A percentile compares a stretch with the other conserved stretches of the same genome.
These are phyloP conservation scores for Strix aluco DNA, from an alignment of 2,113 vertebrate species.

Conservation along the genomic window DNA sequence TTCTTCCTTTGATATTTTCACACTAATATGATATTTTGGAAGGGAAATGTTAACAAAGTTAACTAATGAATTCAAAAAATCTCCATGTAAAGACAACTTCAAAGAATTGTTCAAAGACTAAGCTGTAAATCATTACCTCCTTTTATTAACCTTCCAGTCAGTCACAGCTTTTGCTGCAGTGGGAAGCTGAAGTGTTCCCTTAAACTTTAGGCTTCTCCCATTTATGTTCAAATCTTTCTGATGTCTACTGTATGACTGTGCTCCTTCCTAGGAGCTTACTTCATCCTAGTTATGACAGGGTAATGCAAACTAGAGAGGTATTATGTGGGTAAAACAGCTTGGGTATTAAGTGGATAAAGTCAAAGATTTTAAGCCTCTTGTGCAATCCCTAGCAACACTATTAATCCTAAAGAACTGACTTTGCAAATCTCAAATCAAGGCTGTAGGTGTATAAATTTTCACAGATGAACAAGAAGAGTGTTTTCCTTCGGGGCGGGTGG, in stretches of 20 bases:
- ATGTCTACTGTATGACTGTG: background rate
- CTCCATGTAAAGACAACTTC: background rate
- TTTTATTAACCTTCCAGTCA: slow-evolving; percentile 4
- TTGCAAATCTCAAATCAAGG: background rate
- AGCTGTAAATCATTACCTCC: background rate
- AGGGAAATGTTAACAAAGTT: background rate
- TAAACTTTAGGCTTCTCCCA: background rate
- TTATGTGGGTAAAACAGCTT: background rate
- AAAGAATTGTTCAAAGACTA: background rate
- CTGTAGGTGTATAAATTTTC: background rate
- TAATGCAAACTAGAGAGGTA: background rate
- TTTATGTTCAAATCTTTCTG: background rate
- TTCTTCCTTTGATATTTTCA: background rate
- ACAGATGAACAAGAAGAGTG: background rate
- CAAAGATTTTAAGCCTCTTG: background rate
- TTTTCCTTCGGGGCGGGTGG: background rate
- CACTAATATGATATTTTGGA: background rate
- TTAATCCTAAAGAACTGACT: background rate
- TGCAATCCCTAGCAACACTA: background rate
- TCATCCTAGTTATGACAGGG: background rate
- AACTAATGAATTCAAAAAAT: background rate
- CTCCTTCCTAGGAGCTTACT: background rate
- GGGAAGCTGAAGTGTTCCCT: background rate
- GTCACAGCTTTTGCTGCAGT: background rate
- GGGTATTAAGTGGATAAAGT: background rate